Conservation (phyloP, 2,797 vertebrate genomes). For the Spheniscus humboldti region DNA sequence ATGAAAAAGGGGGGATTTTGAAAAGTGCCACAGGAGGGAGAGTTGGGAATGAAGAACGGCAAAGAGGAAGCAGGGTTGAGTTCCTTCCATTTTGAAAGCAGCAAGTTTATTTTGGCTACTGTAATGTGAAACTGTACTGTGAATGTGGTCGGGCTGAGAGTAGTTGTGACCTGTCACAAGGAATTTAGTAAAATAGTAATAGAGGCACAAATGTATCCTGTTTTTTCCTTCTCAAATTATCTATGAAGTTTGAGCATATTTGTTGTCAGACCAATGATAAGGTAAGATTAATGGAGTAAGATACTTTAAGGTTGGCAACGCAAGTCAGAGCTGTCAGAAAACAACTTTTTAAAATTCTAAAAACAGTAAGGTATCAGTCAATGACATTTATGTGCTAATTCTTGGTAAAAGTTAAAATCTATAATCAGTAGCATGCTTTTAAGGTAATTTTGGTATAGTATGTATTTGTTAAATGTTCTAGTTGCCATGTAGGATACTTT, state of each 20-base stretch:
- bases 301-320: background rate
- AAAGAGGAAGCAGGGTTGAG: conserved; percentile 30
- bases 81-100: conserved; percentile 61
- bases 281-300: background rate
- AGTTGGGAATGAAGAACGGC: background rate
- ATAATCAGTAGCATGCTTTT: background rate
- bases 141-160: background rate
- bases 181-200: background rate
- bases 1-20: background rate
- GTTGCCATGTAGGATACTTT: background rate
- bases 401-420: background rate
- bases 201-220: background rate
- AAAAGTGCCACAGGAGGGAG: background rate
- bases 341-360: background rate
- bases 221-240: background rate
- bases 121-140: conserved; percentile 51
- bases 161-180: conserved; percentile 11
- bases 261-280: background rate
- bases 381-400: background rate
- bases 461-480: background rate
- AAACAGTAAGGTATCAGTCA: background rate
- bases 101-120: conserved; percentile 47
- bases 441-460: background rate
- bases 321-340: background rate
- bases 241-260: background rate